Evolutionary conservation across 2,797 vertebrate species (phyloP).

Genomic region (Prionace glauca): DNA sequence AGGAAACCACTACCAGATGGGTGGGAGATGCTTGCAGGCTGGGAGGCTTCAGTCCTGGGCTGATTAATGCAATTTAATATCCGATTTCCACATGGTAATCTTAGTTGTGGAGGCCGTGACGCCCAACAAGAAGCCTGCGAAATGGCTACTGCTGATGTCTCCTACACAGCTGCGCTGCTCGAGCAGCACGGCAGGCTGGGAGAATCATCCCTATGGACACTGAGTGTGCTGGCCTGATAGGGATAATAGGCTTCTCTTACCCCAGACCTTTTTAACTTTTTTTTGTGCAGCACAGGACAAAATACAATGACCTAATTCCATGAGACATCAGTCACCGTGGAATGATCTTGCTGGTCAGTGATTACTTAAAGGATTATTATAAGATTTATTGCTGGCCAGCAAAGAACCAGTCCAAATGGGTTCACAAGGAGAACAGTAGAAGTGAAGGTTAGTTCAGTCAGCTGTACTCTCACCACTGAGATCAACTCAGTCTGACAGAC

Average conservation of each 20-base stretch:
- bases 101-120: too few species aligned
- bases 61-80: too few species aligned
- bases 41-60: too few species aligned
- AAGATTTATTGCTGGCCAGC: not conserved
- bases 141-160: too few species aligned
- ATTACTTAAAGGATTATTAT: not conserved
- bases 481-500: too few species aligned
- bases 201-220: not conserved
- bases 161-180: too few species aligned
- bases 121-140: too few species aligned
- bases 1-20: too few species aligned
- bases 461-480: not conserved
- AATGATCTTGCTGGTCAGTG: not conserved
- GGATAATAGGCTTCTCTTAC: not conserved
- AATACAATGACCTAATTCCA: not conserved
- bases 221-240: not conserved
- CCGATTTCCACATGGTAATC: too few species aligned
- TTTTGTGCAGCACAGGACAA: not conserved
- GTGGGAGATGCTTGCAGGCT: too few species aligned
- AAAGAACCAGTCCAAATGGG: not conserved
- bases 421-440: not conserved
- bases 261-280: not conserved
- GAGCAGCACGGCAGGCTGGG: too few species aligned
- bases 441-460: not conserved
- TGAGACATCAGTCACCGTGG: not conserved